Conservation (phyloP, 2,113 vertebrate genomes). For the Rhea americana region DNA sequence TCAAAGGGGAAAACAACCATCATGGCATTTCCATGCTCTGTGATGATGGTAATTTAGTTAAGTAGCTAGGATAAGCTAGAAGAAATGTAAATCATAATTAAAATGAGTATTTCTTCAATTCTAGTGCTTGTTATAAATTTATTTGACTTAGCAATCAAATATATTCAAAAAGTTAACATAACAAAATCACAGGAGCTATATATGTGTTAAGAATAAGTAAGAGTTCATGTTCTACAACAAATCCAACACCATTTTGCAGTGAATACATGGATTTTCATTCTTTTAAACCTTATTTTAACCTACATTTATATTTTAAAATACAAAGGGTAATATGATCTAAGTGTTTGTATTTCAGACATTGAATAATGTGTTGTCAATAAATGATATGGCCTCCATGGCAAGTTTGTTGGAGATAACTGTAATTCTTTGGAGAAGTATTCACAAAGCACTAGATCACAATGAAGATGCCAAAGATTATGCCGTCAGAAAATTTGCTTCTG, state of each 20-base stretch:
- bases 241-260: background rate
- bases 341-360: slow-evolving; percentile 75
- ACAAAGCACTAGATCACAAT: slow-evolving; percentile 83
- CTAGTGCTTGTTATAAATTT: background rate
- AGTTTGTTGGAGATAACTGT: slow-evolving; percentile 88
- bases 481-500: slow-evolving; percentile 84
- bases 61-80: background rate
- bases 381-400: slow-evolving; percentile 80
- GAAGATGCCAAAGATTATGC: slow-evolving; percentile 83
- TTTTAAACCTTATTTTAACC: background rate
- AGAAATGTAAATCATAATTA: background rate
- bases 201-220: background rate
- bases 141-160: background rate
- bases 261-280: background rate
- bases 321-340: background rate
- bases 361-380: slow-evolving; percentile 74
- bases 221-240: background rate
- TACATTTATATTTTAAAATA: background rate
- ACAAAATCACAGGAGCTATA: background rate
- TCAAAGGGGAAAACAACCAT: background rate
- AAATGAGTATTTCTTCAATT: background rate
- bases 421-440: slow-evolving; percentile 92
- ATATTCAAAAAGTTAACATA: background rate
- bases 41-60: background rate
- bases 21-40: background rate